These are phyloP conservation scores for Podilymbus podiceps DNA, from an alignment of 2,113 vertebrate genomes.

Conservation along the genomic window DNA sequence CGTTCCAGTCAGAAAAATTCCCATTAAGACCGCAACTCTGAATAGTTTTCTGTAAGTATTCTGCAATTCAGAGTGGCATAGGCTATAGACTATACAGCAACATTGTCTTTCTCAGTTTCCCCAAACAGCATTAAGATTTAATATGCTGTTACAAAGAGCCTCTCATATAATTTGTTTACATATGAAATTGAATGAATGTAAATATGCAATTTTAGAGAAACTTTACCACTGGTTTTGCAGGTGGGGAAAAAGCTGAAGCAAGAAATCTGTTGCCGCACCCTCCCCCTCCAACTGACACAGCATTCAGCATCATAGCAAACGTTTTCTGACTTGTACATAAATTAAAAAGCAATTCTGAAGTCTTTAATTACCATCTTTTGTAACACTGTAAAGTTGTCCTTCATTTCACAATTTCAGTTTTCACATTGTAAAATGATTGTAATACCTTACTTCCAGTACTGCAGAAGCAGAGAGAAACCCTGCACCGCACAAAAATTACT, in stretches of 20 bases:
- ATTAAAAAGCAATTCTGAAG: not conserved
- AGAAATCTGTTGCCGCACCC: not conserved
- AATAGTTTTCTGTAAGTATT: not conserved
- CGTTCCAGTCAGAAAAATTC: not conserved
- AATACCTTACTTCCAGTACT: not conserved
- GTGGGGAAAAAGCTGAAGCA: not conserved
- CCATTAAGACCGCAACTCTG: not conserved
- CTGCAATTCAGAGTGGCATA: not conserved
- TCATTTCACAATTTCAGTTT: not conserved
- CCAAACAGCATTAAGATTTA: not conserved
- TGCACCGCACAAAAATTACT: not conserved
- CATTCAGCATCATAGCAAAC: not conserved
- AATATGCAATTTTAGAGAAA: not conserved
- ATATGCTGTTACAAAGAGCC: not conserved
- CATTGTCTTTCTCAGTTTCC: not conserved
- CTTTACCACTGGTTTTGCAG: not conserved
- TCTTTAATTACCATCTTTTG: not conserved
- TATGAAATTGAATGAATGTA: not conserved
- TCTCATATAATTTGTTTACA: not conserved
- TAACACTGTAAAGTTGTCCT: not conserved
- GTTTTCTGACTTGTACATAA: not conserved
- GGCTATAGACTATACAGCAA: not conserved
- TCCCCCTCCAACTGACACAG: not conserved
- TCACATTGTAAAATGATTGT: not conserved
- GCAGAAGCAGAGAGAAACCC: not conserved